Evolutionary conservation across 2,797 vertebrate genomes (phyloP), one percentile per base, ranked within the genome.

Genomic region (Coranthus polyacanthus): DNA sequence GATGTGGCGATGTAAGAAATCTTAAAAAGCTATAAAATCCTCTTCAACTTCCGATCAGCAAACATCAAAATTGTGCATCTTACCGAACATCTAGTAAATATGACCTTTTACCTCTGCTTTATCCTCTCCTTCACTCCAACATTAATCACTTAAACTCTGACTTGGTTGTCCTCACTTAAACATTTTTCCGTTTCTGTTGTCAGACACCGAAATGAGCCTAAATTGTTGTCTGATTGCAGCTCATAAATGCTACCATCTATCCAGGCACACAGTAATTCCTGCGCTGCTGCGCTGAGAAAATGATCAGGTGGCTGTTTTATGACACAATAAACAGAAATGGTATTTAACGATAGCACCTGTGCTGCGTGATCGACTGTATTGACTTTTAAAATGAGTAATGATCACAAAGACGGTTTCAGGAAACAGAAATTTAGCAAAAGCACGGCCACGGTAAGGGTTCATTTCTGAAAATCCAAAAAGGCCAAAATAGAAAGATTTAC

Each of bases 291-390:
- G 4, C 12, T 42, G 38, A n/a, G 38, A 1, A 13, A 39, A 29
- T 29, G 3, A 29, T 29, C 3, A 7, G 26, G 9, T 42, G 36
- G 34, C 21, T 9, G 9, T 47, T 66, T 49, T 22, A 32, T 55
- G 15, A 39, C 2, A 32, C 22, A n/a, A 34, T 58, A n/a, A 66
- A 58, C n/a, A 15, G 29, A 24, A 64, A 16, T 12, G 3, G 26
- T 46, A 5, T n/a, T 16, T 32, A 16, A 17, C 18, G 45, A 20
- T 16, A 42, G 15, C 12, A 59, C 42, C 18, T 58, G 36, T 21
- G 36, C 49, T 8, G 42, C 11, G 15, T 20, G 2, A 41, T 39
- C 6, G n/a, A 16, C 13, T 29, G 8, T 32, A 12, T 13, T 20
- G 21, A 42, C 13, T 2, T 16, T 32, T 16, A 3, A 37, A 38